Evolutionary conservation across 2,797 vertebrate genomes (phyloP), one percentile per base, ranked within the genome.

Genomic region (Rhynchotus rufescens): DNA sequence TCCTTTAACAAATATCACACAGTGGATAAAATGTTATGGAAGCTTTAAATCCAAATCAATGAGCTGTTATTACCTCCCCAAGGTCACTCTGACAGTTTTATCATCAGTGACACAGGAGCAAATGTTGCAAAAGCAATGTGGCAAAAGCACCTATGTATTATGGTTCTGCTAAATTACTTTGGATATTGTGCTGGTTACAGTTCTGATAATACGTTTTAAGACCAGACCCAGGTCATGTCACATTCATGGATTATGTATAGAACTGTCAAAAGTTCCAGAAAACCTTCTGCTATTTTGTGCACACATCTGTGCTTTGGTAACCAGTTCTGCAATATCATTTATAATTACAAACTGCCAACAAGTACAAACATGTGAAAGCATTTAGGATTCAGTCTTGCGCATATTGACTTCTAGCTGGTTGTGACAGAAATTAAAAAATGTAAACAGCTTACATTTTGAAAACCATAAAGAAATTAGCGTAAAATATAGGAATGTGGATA

Each of bases 91-190:
- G 34, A 79, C 44, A 82, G 54, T 94, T 94, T 89, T 85, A 83
- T 91, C 94, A 75, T 79, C 87, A 78, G 44, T 60, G 69, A 85
- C 83, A 92, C 15, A 65, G 69, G 47, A 90, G 36, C 26, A 85
- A 74, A 92, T 84, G 71, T 62, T 64, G 84, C 76, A 80, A 88
- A 92, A 92, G 82, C 92, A 80, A 68, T 45, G 86, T 86, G 72
- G 88, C 68, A 80, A 71, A 96, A 86, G 45, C 62, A 80, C 25
- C 61, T 71, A 49, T 3, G 3, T 71, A 32, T 72, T 57, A 92
- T 20, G 40, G 32, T 65, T 81, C 89, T 54, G 64, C 59, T 93
- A 68, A 87, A 95, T 91, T 90, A 89, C 81, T 88, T 88, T 77
- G 32, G 86, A 44, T 80, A n/a, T 40, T 59, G 65, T 52, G 59